Conservation (phyloP, 2,888 invertebrate genomes). For the Erebia palarica region DNA sequence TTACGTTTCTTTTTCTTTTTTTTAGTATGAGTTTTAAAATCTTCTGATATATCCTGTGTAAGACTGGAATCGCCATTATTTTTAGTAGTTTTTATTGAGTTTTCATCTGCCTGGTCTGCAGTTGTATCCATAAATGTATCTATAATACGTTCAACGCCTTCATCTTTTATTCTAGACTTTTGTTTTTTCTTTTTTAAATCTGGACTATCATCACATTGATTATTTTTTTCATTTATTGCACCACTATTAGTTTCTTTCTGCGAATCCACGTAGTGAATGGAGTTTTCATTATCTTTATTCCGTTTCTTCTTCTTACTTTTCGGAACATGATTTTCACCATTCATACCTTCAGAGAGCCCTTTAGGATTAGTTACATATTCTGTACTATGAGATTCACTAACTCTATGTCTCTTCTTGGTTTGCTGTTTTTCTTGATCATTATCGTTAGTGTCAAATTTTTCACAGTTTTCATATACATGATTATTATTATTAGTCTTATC, state of each 20-base stretch:
- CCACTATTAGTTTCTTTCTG: not conserved
- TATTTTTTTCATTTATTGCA: not conserved
- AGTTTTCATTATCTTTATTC: not conserved
- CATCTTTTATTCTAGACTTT: not conserved
- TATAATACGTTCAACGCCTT: not conserved
- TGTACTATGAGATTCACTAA: not conserved
- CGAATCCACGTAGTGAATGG: not conserved
- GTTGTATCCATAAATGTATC: not conserved
- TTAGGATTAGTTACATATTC: not conserved
- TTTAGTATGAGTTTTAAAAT: not conserved
- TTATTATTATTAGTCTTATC: not conserved
- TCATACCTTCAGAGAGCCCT: not conserved
- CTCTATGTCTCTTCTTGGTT: constrained; percentile 5
- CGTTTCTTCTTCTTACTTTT: not conserved
- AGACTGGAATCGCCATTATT: not conserved
- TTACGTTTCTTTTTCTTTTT: constrained; percentile 6
- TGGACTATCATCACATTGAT: not conserved
- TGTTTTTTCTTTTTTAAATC: not conserved
- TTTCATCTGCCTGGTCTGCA: not conserved
- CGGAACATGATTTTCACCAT: not conserved
- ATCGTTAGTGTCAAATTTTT: not conserved
- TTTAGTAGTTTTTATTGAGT: not conserved
- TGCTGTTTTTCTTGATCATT: constrained; percentile 5
- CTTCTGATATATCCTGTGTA: not conserved
- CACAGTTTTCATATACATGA: not conserved